These are phyloP conservation scores for Paedocypris sp. DNA, from an alignment of 2,113 vertebrate species.

Conservation along the genomic window DNA sequence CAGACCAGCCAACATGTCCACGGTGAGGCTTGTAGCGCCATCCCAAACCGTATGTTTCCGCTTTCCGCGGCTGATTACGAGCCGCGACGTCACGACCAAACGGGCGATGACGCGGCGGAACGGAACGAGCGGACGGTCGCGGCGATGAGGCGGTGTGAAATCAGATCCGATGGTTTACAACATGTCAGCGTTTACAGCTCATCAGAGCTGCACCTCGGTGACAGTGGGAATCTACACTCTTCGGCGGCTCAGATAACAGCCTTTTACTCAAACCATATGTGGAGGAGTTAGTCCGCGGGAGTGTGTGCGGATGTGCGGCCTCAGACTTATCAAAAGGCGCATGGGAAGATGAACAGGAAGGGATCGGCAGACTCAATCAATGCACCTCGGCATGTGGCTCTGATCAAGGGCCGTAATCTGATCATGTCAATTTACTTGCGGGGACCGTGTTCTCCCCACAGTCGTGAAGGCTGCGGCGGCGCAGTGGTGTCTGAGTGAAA, in stretches of 20 bases:
- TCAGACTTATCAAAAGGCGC: slow-evolving; percentile 25
- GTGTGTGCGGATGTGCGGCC: slow-evolving; percentile 19
- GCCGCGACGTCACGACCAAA: not conserved
- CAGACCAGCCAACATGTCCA: slow-evolving; percentile 16
- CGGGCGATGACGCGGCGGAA: not conserved
- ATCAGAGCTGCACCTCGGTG: slow-evolving; percentile 44
- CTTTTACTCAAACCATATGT: slow-evolving; percentile 47
- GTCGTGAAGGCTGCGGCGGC: slow-evolving; percentile 23
- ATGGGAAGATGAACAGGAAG: slow-evolving; percentile 35
- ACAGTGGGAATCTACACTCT: slow-evolving; percentile 41
- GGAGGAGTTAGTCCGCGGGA: slow-evolving; percentile 27
- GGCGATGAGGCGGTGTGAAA: slow-evolving; percentile 37
- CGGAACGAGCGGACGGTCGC: too few relatives aligned
- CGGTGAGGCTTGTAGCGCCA: slow-evolving; percentile 1
- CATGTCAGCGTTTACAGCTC: slow-evolving; percentile 57
- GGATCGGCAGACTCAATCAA: slow-evolving; percentile 36
- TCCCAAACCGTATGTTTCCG: not conserved
- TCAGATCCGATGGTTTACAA: slow-evolving; percentile 53
- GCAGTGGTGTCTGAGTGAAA: slow-evolving; percentile 14
- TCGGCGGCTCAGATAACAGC: slow-evolving; percentile 52
- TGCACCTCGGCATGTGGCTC: slow-evolving; percentile 39
- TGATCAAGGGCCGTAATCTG: slow-evolving; percentile 37
- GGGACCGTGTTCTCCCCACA: slow-evolving; percentile 24
- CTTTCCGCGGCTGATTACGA: not conserved
- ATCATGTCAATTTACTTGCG: slow-evolving; percentile 43